Evolutionary conservation across 2,113 vertebrate species (phyloP).

Genomic region (Alosa alosa): DNA sequence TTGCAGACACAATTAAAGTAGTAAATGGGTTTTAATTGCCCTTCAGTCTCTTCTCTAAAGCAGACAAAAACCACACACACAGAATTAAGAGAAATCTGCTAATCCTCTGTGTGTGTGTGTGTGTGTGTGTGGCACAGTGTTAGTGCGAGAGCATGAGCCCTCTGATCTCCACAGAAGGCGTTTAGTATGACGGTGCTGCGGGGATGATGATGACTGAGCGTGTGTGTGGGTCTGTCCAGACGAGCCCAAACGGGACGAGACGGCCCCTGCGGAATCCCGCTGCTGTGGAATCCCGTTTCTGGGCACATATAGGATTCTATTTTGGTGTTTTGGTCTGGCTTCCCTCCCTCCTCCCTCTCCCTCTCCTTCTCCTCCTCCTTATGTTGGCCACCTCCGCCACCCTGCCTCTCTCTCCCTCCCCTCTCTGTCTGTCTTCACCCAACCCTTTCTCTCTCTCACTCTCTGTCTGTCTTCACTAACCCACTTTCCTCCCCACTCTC

Average conservation of each 20-base stretch:
- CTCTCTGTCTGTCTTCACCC: not conserved
- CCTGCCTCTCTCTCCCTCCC: not conserved
- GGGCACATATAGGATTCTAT: conserved; percentile 61
- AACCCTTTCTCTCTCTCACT: not conserved
- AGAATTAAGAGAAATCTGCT: not conserved
- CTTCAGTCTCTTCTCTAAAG: not conserved
- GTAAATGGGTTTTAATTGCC: not conserved
- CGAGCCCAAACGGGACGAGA: not conserved
- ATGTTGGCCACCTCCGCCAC: no score
- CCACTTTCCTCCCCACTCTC: not conserved
- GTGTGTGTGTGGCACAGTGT: not conserved
- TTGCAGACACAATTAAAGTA: no score
- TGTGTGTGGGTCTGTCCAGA: not conserved
- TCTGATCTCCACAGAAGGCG: no score
- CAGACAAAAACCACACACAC: no score
- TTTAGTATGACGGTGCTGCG: not conserved
- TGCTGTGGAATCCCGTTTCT: conserved; percentile 51
- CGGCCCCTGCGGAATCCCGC: conserved; percentile 48
- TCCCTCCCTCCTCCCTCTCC: no score
- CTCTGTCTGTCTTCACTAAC: not conserved
- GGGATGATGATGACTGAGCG: not conserved
- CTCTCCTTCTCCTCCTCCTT: not conserved
- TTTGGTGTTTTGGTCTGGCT: conserved; percentile 43
- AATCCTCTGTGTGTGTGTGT: not conserved
- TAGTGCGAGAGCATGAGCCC: no score